Conservation (phyloP, 2,797 vertebrate species). For the Helarctos malayanus region DNA sequence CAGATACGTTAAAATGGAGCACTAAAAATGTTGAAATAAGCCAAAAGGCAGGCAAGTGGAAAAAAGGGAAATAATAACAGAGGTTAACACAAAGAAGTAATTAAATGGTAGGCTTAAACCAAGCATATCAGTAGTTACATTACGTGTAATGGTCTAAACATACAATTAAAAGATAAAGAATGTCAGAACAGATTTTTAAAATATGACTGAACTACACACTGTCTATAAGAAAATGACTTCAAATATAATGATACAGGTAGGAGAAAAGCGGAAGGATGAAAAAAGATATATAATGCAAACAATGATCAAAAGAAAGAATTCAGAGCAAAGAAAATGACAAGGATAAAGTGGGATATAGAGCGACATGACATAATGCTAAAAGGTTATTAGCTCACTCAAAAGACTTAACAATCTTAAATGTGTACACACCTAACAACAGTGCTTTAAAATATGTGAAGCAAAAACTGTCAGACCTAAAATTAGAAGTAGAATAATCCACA, state of each 20-base stretch:
- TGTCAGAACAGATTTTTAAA: constrained; percentile 46
- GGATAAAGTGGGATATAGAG: constrained; percentile 36
- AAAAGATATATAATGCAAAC: constrained; percentile 33
- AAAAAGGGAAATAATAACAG: constrained; percentile 54
- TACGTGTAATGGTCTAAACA: constrained; percentile 30
- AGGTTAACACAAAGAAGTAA: constrained; percentile 18
- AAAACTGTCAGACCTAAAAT: constrained; percentile 57
- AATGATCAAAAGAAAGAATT: constrained; percentile 23
- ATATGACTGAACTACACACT: neutral
- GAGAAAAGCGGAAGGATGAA: constrained; percentile 15
- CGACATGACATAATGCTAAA: constrained; percentile 31
- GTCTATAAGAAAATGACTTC: constrained; percentile 41
- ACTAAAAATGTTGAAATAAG: constrained; percentile 45
- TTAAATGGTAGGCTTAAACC: constrained; percentile 44
- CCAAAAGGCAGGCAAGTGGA: neutral
- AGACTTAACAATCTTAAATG: constrained; percentile 51
- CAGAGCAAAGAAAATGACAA: constrained; percentile 47
- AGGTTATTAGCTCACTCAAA: constrained; percentile 40
- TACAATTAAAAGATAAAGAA: constrained; percentile 40
- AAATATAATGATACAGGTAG: constrained; percentile 39
- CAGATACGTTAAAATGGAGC: constrained; percentile 40
- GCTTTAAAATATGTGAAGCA: constrained; percentile 54
- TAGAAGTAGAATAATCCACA: constrained; percentile 33
- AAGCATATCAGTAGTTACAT: constrained; percentile 37
- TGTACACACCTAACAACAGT: neutral